Conservation (phyloP, 2,113 vertebrate genomes). For the Bos taurus region DNA sequence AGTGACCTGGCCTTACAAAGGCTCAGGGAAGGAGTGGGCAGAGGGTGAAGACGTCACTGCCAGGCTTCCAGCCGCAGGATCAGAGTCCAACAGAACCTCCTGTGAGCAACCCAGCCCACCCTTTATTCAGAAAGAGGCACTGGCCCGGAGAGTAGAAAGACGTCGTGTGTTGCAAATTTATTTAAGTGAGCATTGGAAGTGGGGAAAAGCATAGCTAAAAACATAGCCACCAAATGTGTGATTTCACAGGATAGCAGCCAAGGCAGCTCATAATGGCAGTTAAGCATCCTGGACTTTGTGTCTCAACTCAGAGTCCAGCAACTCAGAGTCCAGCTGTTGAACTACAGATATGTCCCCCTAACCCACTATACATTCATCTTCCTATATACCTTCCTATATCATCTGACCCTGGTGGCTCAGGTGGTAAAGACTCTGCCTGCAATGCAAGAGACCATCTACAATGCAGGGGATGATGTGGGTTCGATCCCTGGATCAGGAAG, state of each 20-base stretch:
- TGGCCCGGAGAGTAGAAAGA: not conserved
- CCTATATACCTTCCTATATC: not conserved
- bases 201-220: not conserved
- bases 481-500: not conserved
- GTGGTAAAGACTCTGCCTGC: not conserved
- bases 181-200: not conserved
- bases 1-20: not conserved
- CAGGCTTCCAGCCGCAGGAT: not conserved
- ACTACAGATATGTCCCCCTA: not conserved
- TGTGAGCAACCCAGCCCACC: not conserved
- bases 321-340: not conserved
- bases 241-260: not conserved
- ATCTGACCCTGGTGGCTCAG: not conserved
- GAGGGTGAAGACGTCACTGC: not conserved
- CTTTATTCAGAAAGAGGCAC: not conserved
- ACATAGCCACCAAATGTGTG: not conserved
- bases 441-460: not conserved
- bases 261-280: not conserved
- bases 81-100: not conserved
- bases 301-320: not conserved
- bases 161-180: not conserved
- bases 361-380: not conserved
- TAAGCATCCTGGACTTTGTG: not conserved
- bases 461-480: not conserved
- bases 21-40: rapidly evolving